Percentiles rank a stretch among this genome's conserved stretches.
Conservation (phyloP, 2,113 vertebrate species). For the Arizona elegans region DNA sequence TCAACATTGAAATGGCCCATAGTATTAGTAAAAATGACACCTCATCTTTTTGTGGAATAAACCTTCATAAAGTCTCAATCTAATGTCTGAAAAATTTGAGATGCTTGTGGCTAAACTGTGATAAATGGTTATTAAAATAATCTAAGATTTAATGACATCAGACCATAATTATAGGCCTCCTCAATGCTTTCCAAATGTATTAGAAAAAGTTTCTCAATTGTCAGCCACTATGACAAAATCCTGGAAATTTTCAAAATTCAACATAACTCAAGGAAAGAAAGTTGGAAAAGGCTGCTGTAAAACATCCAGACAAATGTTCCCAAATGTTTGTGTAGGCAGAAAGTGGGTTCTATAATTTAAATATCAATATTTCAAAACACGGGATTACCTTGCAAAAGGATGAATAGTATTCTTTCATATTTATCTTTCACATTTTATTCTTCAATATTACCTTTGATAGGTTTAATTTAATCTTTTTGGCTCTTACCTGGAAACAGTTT, state of each 20-base stretch:
- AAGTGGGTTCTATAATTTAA: slow-evolving; percentile 12
- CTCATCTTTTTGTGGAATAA: neutral
- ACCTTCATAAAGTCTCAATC: neutral
- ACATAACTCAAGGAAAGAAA: neutral
- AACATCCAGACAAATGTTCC: neutral
- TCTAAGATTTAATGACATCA: neutral
- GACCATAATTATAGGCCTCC: neutral
- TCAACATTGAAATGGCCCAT: neutral
- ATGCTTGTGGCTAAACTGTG: neutral
- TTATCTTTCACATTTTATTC: slow-evolving; percentile 8
- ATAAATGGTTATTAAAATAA: neutral
- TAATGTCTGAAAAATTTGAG: neutral
- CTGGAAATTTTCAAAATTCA: neutral
- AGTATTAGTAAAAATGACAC: neutral
- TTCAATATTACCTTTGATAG: neutral
- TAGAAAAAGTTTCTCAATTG: neutral
- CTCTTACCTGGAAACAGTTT: slow-evolving; percentile 92
- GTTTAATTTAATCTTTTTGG: neutral
- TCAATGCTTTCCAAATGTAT: neutral
- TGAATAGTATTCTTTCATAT: slow-evolving; percentile 6
- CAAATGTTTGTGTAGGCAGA: neutral
- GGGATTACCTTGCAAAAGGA: slow-evolving; percentile 11
- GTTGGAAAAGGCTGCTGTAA: neutral
- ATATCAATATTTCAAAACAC: slow-evolving; percentile 4
- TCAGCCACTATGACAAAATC: neutral